Evolutionary conservation across 2,113 vertebrate species (phyloP).

Genomic region (Haliaeetus leucogaster): DNA sequence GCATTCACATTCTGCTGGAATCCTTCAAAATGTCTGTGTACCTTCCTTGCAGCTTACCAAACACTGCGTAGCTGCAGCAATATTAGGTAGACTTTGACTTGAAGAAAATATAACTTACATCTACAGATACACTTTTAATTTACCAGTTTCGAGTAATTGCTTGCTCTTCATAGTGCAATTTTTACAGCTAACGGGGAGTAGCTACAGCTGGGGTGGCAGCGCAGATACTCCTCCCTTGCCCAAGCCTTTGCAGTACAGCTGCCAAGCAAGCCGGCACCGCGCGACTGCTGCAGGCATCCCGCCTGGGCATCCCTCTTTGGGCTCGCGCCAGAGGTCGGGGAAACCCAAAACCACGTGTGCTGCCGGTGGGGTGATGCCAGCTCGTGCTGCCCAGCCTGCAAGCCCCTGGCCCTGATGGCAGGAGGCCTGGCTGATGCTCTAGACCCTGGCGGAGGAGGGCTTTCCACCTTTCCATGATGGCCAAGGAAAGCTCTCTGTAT

Average conservation of each 20-base stretch:
- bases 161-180: not conserved
- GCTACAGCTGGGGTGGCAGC: not conserved
- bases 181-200: not conserved
- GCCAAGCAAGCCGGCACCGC: fast-evolving
- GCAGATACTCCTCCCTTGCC: not conserved
- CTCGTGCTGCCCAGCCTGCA: not conserved
- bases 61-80: fast-evolving
- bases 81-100: not conserved
- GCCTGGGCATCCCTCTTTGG: not conserved
- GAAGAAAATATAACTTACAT: not conserved
- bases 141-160: not conserved
- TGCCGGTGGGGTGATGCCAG: not conserved
- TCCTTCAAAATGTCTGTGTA: not conserved
- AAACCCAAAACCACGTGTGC: not conserved
- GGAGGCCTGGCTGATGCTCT: not conserved
- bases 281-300: fast-evolving
- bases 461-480: not conserved
- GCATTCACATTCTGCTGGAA: not conserved
- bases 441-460: not conserved
- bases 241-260: not conserved
- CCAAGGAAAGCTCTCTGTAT: not conserved
- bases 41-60: not conserved
- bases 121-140: not conserved
- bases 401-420: too few species aligned
- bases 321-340: not conserved